Percentiles rank a stretch among this genome's conserved stretches.
Conservation (phyloP, 1,140 invertebrate species). For the Sarcophaga bullata region DNA sequence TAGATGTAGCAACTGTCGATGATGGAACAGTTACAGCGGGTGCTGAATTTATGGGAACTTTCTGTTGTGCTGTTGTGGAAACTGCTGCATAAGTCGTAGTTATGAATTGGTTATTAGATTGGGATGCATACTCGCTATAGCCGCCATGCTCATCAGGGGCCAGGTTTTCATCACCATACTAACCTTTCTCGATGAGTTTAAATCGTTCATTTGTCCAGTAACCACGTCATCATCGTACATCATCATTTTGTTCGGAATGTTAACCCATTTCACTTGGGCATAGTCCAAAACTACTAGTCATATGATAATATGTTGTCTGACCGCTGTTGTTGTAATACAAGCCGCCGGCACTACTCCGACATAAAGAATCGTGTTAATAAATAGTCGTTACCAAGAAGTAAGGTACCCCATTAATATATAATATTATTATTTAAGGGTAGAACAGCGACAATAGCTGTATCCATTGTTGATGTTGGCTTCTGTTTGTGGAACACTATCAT, state of each 20-base stretch:
- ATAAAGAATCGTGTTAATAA: too few species aligned
- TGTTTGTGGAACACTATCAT: too few species aligned
- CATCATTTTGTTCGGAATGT: not conserved
- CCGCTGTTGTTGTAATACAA: not conserved
- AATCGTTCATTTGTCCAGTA: not conserved
- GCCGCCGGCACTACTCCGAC: not conserved
- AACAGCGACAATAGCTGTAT: not conserved
- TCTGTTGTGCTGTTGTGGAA: not conserved
- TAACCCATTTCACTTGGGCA: not conserved
- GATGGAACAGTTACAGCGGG: not conserved
- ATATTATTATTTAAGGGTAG: not conserved
- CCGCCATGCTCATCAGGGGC: not conserved
- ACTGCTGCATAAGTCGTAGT: not conserved
- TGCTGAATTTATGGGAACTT: not conserved
- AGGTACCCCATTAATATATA: not conserved
- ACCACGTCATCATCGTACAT: not conserved
- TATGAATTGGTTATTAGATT: not conserved
- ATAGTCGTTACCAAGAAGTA: not conserved
- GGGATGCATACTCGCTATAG: not conserved
- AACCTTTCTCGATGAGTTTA: not conserved
- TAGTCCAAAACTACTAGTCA: conserved; percentile 28
- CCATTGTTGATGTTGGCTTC: not conserved
- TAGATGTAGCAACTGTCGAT: not conserved
- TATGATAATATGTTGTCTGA: conserved; percentile 13
- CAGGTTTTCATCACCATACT: not conserved